Evolutionary conservation across 2,797 vertebrate species (phyloP), one percentile per base, ranked within the genome.

Genomic region (Bradypodion ventrale): DNA sequence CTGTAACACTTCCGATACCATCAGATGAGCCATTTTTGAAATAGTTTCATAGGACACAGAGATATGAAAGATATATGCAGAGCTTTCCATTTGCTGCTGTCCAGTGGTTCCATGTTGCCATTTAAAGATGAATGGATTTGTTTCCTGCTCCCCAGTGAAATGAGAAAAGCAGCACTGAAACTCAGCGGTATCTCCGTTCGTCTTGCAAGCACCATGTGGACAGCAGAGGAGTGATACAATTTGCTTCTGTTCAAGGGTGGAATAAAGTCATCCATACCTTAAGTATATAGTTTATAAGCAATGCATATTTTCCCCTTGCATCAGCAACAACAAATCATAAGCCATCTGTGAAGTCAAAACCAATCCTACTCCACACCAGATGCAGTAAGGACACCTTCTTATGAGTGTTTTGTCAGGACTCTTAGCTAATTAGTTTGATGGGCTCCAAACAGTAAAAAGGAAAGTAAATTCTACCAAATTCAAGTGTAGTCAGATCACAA

Each of bases 1-100:
- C 65, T 80, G 40, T 82, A 83, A 83, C 0, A 74, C 60, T 21
- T 83, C 49, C 78, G 68, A 84, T 83, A 86, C 56, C 87, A 42
- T 63, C 87, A 74, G 27, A 63, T 2, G 52, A 78, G 72, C 37
- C 87, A 87, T 42, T 85, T 32, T 27, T 76, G 85, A 89, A 90
- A 90, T 80, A 84, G 85, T n/a, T 86, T 83, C 62, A 87, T 83
- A 82, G 80, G 68, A 89, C 13, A 72, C 0, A 72, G n/a, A 40
- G 76, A 79, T 2, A 9, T 32, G 69, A 78, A 87, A 90, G 37
- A 88, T 40, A 70, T 89, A 90, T 87, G 85, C 1, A 65, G 42
- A 23, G 75, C 8, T 82, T 23, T 84, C 86, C 79, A 82, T 80
- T 40, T 84, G 79, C 27, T 16, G 21, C n/a, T 91, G n/a, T 85